Base-by-base conservation (phyloP, 2,113 vertebrate genomes). In the Plotosus lineatus region DNA sequence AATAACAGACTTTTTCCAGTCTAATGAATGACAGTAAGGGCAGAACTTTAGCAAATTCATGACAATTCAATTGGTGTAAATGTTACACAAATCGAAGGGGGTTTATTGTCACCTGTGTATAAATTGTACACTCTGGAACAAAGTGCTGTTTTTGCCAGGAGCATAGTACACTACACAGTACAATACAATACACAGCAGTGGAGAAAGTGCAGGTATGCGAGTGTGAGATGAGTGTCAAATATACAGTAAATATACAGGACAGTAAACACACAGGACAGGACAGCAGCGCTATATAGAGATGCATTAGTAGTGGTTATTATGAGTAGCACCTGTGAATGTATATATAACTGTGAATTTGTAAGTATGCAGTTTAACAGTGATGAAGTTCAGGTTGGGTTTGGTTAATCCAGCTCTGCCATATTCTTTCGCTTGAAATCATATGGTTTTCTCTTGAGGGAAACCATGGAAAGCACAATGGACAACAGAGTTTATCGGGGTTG, bases 11-110 rank as follows among this genome's bases (percentile, higher is more conserved):
- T 86, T 51, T 87, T 75, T 87, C 87, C 88, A 53, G 50, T 82
- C 85, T 86, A 75, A 82, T 84, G 86, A 88, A 89, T 89, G 89
- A 92, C 89, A 80, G 91, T 90, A 88, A 90, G 84, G 89, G 89
- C 89, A 83, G 38, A 74, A 78, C 44, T 7, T n/a, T 42, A n/a
- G 12, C 10, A 69, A 44, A 44, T 69, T 69, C n/a, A 14, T 26
- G 42, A 40, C 65, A 68, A 68, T 44, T 69, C 23, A 44, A 7
- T 44, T 14, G 26, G 9, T 68, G 7, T 44, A 42, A 26, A 68
- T 19, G 36, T 40, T 68, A n/a, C 23, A 11, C 38, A 68, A 14
- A n/a, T n/a, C 2, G 4, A 14, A 10, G 10, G 21, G 63, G 19
- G 21, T 65, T 40, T 40, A 65, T 23, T 40, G 36, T 42, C 4